phyloP scores from a whole-genome alignment of 2,888 invertebrate species.

The Hypselothyrea guttata region DNA sequence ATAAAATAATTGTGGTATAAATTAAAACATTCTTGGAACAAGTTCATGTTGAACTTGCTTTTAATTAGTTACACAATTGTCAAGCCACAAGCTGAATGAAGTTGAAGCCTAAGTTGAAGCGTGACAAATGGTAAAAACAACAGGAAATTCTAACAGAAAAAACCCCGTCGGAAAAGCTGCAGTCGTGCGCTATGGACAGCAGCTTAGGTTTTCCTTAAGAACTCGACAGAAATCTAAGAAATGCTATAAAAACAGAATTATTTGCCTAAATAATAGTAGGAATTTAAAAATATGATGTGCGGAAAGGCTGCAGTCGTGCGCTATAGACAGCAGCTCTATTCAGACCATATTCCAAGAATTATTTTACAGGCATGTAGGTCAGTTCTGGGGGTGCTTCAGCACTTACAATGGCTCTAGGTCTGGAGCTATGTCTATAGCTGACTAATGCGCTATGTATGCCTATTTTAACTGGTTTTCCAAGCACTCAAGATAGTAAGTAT shows the following conservation, averaged over 20 bases:
- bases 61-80: constrained; percentile 14
- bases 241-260: too few species aligned
- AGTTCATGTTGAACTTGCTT: constrained; percentile 4
- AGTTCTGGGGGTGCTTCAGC: constrained; percentile 23
- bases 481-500: too few species aligned
- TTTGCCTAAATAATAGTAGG: too few species aligned
- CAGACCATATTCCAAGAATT: constrained; percentile 12
- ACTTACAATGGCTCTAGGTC: background rate
- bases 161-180: background rate
- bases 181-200: too few species aligned
- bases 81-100: constrained; percentile 1
- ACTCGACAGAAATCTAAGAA: too few species aligned
- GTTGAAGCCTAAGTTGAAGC: background rate
- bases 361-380: constrained; percentile 38
- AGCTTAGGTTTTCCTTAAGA: too few species aligned
- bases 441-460: constrained; percentile 23
- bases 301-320: background rate
- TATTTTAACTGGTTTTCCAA: constrained; percentile 2
- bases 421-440: background rate
- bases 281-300: too few species aligned
- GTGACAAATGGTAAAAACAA: constrained; percentile 10
- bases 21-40: constrained; percentile 1
- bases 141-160: constrained; percentile 19
- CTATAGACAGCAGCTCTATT: too few species aligned
- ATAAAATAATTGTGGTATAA: too few species aligned